Evolutionary conservation across 1,140 invertebrate genomes (phyloP).

Genomic region (Leptinotarsa defecta): DNA sequence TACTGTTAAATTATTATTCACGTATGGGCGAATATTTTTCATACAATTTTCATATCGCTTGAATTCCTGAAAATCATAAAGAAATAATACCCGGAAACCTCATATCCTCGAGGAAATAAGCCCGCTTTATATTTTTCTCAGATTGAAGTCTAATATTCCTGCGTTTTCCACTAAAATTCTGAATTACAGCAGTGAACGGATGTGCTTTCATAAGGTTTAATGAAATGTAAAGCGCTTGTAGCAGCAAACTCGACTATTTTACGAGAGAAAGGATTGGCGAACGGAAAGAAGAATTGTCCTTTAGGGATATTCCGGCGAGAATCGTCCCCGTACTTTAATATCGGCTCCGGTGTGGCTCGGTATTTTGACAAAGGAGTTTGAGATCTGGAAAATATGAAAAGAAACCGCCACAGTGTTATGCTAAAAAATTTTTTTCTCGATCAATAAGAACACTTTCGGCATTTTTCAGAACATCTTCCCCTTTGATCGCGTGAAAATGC

Average conservation of each 20-base stretch:
- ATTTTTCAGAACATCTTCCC: no score
- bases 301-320: conserved; percentile 34
- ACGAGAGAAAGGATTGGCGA: conserved; percentile 40
- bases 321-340: conserved; percentile 33
- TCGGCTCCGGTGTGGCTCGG: no score
- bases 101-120: neutral
- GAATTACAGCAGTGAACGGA: neutral
- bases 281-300: conserved; percentile 36
- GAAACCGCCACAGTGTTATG: no score
- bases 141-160: neutral
- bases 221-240: conserved; percentile 41
- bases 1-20: no score
- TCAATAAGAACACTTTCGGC: no score
- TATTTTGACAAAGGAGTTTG: no score
- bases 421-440: no score
- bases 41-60: neutral
- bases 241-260: conserved; percentile 38
- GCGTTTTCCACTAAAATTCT: neutral
- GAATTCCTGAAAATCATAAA: neutral
- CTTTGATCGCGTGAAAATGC: no score
- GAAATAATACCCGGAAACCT: neutral
- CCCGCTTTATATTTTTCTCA: conserved; percentile 5
- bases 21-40: neutral
- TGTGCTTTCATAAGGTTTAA: conserved; percentile 32
- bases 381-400: no score